Evolutionary conservation across 2,888 invertebrate genomes (phyloP).

Genomic region (Papilio protenor): DNA sequence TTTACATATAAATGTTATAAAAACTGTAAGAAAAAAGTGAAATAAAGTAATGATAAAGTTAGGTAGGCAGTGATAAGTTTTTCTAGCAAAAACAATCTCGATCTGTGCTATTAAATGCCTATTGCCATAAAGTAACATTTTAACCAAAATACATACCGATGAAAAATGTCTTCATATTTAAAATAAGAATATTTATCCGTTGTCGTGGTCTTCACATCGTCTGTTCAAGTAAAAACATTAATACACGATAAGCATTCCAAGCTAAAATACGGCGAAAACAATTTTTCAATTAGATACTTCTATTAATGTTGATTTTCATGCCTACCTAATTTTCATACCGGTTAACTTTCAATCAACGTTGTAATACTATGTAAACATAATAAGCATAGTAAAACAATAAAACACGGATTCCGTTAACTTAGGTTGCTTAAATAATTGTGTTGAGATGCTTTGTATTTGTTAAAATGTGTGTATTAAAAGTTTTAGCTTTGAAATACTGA

Average conservation of each 20-base stretch:
- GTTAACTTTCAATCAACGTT: conserved; percentile 21
- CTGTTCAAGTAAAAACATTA: not conserved
- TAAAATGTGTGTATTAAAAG: not conserved
- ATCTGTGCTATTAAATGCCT: not conserved
- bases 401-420: not conserved
- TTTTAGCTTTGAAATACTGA: too few relatives aligned
- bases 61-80: not conserved
- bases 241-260: not conserved
- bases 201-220: not conserved
- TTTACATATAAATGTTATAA: conserved; percentile 6
- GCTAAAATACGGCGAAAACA: conserved; percentile 18
- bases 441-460: not conserved
- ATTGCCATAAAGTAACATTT: not conserved
- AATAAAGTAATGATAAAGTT: not conserved
- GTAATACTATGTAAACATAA: not conserved
- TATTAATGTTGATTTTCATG: conserved; percentile 26
- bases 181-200: not conserved
- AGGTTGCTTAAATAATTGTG: not conserved
- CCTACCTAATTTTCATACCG: not conserved
- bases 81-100: not conserved
- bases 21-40: conserved; percentile 7
- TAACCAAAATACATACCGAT: not conserved
- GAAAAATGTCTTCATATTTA: not conserved
- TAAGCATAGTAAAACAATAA: not conserved
- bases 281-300: conserved; percentile 40